phyloP scores from a whole-genome alignment of 2,113 vertebrate species.

The Oncorhynchus gorbuscha region DNA sequence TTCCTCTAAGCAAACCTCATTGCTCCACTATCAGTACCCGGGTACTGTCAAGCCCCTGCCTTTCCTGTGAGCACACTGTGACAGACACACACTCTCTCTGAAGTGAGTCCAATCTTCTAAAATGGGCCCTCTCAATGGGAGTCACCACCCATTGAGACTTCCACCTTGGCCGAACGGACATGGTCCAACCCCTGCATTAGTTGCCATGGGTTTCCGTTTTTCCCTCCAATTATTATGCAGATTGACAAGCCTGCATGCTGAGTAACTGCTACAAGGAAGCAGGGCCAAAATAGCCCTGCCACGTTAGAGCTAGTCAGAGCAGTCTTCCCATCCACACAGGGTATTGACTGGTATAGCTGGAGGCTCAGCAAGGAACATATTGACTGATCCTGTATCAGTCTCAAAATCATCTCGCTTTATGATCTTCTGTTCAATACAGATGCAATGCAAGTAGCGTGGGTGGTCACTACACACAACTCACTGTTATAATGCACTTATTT shows the following conservation, averaged over 20 bases:
- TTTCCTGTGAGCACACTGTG: constrained; percentile 12
- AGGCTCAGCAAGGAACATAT: neutral
- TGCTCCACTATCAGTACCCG: constrained; percentile 22
- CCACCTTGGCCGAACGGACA: constrained; percentile 47
- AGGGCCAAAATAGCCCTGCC: constrained; percentile 67
- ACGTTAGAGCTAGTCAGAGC: constrained; percentile 62
- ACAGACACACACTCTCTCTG: constrained; percentile 11
- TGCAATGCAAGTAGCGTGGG: constrained; percentile 3
- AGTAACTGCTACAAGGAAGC: constrained; percentile 73
- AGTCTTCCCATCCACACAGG: constrained; percentile 51
- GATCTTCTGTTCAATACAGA: constrained; percentile 10
- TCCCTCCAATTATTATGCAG: constrained; percentile 64
- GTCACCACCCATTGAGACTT: constrained; percentile 56
- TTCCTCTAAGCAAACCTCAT: constrained; percentile 37
- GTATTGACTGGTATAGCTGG: neutral
- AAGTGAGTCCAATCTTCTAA: neutral
- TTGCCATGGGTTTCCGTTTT: constrained; percentile 71
- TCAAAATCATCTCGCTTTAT: constrained; percentile 12
- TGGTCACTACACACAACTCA: neutral
- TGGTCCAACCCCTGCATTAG: constrained; percentile 65
- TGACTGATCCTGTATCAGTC: constrained; percentile 17
- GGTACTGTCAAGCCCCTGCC: constrained; percentile 5
- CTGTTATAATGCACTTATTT: neutral
- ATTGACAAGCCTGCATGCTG: constrained; percentile 64
- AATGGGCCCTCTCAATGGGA: constrained; percentile 9